phyloP scores from a whole-genome alignment of 2,113 vertebrate species.

The Etheostoma cragini region DNA sequence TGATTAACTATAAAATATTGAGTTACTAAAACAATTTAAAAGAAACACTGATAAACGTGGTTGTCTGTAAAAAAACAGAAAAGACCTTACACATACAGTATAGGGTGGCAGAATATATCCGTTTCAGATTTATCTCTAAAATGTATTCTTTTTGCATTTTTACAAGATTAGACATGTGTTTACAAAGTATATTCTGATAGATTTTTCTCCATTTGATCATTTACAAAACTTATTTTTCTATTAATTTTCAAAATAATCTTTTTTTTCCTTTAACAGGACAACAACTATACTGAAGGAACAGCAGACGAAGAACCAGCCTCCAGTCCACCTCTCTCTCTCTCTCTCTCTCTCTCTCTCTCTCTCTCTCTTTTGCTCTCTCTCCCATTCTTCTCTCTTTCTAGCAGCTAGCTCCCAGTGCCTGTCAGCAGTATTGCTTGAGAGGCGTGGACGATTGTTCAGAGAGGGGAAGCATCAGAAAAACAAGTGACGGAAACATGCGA shows the following conservation, averaged over 20 bases:
- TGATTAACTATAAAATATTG: slow-evolving; percentile 89
- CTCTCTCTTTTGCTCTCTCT: slow-evolving; percentile 49
- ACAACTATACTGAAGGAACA: slow-evolving; percentile 83
- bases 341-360: slow-evolving; percentile 1
- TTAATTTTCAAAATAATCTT: slow-evolving; percentile 84
- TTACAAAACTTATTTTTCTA: slow-evolving; percentile 86
- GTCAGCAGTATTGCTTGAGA: slow-evolving; percentile 85
- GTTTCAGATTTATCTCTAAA: slow-evolving; percentile 73
- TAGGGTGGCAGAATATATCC: slow-evolving; percentile 80
- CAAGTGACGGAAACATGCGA: slow-evolving; percentile 42
- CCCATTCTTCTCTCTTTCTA: slow-evolving; percentile 74
- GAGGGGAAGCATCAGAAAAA: slow-evolving; percentile 69
- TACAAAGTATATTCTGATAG: slow-evolving; percentile 86
- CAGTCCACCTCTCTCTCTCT: slow-evolving; percentile 81
- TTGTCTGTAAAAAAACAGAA: slow-evolving; percentile 84
- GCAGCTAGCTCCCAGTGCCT: slow-evolving; percentile 85
- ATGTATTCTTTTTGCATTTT: slow-evolving; percentile 77
- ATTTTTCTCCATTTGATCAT: slow-evolving; percentile 78
- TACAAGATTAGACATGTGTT: slow-evolving; percentile 87
- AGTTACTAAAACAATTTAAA: slow-evolving; percentile 87
- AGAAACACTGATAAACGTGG: slow-evolving; percentile 86
- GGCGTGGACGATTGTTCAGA: slow-evolving; percentile 81
- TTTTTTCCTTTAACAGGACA: slow-evolving; percentile 84
- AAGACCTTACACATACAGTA: slow-evolving; percentile 78
- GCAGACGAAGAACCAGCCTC: slow-evolving; percentile 87